Base-by-base conservation (phyloP, 2,797 vertebrate species). In the Paguma larvata region DNA sequence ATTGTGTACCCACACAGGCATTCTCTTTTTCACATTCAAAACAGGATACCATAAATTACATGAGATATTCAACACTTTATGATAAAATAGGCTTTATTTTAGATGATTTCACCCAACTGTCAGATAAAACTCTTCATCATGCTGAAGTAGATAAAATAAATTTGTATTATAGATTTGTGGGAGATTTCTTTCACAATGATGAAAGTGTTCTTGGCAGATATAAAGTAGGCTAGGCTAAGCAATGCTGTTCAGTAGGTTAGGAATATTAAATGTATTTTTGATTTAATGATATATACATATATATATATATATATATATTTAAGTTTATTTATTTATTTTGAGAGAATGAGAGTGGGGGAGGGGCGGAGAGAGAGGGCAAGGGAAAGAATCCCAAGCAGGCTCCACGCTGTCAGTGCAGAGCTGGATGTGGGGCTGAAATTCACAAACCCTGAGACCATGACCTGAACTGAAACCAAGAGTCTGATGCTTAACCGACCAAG, bases 171-270 rank as follows among this genome's bases (percentile, higher is more conserved):
- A 34, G 53, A 62, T 41, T 93, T 73, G 59, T 70, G 96, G 78
- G 86, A 87, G 44, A 87, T 62, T 93, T 93, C 44, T 77, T 94
- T 93, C 30, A 65, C 73, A 38, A 67, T 80, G 59, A 82, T 87
- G 88, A 93, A 93, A 89, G 15, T 4, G 15, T 77, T 77, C 73
- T 48, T 8, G 18, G 44, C 4, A 32, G 4, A 15, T 77, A 77
- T 32, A 16, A 48, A 27, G 44, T 48, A 46, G 44, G 73, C 27
- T 48, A 77, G 44, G 27, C 73, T 48, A 77, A 48, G 44, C 44
- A 48, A 77, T 48, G 73, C 48, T 9, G 4, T 77, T 77, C 73
- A 77, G 73, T 46, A 77, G 44, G 16, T 77, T 75, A 30, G 44
- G 41, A 46, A 75, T 75, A 73, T 27, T 46, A 32, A 73, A 32